Conservation (phyloP, 1,140 invertebrate genomes). For the Hesperophylax magnus region DNA sequence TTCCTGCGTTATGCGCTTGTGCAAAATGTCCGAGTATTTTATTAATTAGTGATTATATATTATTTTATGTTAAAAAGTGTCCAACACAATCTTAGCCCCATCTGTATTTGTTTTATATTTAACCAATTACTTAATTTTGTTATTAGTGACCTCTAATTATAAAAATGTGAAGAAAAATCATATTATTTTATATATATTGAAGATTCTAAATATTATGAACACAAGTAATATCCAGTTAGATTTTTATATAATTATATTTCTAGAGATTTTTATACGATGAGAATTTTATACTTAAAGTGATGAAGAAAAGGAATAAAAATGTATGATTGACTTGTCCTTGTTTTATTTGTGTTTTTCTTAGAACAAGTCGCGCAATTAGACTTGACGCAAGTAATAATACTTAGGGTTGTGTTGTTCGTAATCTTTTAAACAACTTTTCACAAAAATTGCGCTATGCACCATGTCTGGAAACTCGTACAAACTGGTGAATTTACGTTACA, state of each 20-base stretch:
- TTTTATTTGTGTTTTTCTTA: no score
- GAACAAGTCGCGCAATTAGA: no score
- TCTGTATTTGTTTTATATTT: constrained; percentile 40
- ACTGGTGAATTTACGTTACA: no score
- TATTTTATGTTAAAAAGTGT: constrained; percentile 26
- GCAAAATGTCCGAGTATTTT: constrained; percentile 21
- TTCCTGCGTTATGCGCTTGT: constrained; percentile 5
- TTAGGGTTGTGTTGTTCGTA: no score
- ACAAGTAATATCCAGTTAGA: constrained; percentile 47
- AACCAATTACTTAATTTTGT: constrained; percentile 40
- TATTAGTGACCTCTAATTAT: constrained; percentile 30
- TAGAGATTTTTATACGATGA: constrained; percentile 58
- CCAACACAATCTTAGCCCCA: constrained; percentile 16
- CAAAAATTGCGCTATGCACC: no score
- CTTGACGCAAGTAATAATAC: no score
- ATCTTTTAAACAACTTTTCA: no score
- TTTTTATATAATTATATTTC: constrained; percentile 59
- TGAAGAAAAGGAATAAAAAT: constrained; percentile 45
- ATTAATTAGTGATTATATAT: constrained; percentile 23
- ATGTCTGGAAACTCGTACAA: no score
- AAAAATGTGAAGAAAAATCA: constrained; percentile 22
- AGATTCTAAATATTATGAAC: constrained; percentile 36
- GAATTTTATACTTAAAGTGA: constrained; percentile 55
- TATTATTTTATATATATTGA: constrained; percentile 36
- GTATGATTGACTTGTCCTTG: constrained; percentile 26